phyloP scores from a whole-genome alignment of 2,113 vertebrate genomes.

The Xiphophorus couchianus region DNA sequence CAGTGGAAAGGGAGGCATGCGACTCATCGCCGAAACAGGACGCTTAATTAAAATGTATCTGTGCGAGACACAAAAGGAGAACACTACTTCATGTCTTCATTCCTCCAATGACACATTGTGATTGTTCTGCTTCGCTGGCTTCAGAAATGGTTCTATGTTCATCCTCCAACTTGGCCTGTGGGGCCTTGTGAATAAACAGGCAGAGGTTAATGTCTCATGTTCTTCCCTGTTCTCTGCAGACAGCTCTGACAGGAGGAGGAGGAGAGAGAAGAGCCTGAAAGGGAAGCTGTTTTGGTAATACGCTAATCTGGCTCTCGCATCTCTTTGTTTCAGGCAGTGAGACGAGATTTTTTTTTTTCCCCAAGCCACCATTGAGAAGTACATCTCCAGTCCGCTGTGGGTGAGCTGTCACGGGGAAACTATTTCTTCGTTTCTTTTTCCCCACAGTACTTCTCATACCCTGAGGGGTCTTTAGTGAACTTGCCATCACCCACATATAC shows the following conservation, averaged over 20 bases:
- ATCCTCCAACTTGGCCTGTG: constrained; percentile 66
- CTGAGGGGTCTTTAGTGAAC: constrained; percentile 69
- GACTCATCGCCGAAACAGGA: constrained; percentile 66
- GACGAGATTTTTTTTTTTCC: constrained; percentile 67
- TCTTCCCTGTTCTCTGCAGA: constrained; percentile 54
- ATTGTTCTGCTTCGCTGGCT: constrained; percentile 60
- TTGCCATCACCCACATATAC: constrained; percentile 69
- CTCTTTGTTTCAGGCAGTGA: constrained; percentile 63
- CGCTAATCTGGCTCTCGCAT: constrained; percentile 65
- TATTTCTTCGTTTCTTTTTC: constrained; percentile 34
- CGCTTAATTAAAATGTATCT: constrained; percentile 65
- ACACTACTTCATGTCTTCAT: constrained; percentile 53
- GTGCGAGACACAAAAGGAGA: constrained; percentile 61
- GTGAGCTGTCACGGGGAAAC: constrained; percentile 63
- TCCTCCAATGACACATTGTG: constrained; percentile 64
- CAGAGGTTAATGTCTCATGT: constrained; percentile 70
- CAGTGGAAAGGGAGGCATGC: constrained; percentile 50
- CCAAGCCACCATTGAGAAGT: constrained; percentile 55
- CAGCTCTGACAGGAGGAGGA: constrained; percentile 67
- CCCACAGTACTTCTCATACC: constrained; percentile 55
- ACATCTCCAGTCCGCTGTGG: constrained; percentile 59
- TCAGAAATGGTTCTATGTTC: constrained; percentile 60
- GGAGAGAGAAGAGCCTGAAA: constrained; percentile 56
- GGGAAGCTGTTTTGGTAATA: constrained; percentile 64
- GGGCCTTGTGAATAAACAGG: constrained; percentile 71